Evolutionary conservation across 2,888 invertebrate genomes (phyloP).

Genomic region (Drosophila mettleri): DNA sequence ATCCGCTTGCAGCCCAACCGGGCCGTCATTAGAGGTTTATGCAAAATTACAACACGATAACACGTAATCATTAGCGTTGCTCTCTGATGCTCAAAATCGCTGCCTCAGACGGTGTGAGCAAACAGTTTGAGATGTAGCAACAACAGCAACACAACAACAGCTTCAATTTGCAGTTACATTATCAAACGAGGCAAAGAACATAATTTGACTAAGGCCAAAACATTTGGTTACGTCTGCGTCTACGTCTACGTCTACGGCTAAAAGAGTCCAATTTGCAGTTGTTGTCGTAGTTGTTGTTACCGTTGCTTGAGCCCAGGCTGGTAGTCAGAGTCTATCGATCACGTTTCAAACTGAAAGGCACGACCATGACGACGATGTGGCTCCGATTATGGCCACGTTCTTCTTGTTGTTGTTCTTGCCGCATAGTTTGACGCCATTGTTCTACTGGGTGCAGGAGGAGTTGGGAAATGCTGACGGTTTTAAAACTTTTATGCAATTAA

Average conservation of each 20-base stretch:
- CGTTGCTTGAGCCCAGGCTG: slow-evolving; percentile 50
- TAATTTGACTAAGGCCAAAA: slow-evolving; percentile 74
- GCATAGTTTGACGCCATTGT: slow-evolving; percentile 66
- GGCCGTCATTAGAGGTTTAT: slow-evolving; percentile 76
- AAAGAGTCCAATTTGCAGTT: slow-evolving; percentile 71
- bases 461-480: slow-evolving; percentile 59
- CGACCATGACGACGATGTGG: slow-evolving; percentile 60
- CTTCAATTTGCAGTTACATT: slow-evolving; percentile 74
- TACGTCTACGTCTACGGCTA: slow-evolving; percentile 34
- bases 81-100: slow-evolving; percentile 31
- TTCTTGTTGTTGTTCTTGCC: slow-evolving; percentile 37
- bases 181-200: slow-evolving; percentile 79
- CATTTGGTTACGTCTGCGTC: slow-evolving; percentile 53
- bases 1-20: slow-evolving; percentile 23
- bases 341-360: slow-evolving; percentile 79
- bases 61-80: slow-evolving; percentile 81
- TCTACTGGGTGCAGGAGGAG: slow-evolving; percentile 16
- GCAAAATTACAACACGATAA: slow-evolving; percentile 83
- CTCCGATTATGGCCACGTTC: slow-evolving; percentile 56
- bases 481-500: slow-evolving; percentile 80
- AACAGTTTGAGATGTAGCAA: slow-evolving; percentile 61
- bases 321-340: slow-evolving; percentile 83
- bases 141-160: slow-evolving; percentile 13
- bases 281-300: slow-evolving; percentile 23
- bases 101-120: slow-evolving; percentile 65